These are phyloP conservation scores for Tenebrosternarchus preto DNA, from an alignment of 2,113 vertebrate genomes.

Conservation along the genomic window DNA sequence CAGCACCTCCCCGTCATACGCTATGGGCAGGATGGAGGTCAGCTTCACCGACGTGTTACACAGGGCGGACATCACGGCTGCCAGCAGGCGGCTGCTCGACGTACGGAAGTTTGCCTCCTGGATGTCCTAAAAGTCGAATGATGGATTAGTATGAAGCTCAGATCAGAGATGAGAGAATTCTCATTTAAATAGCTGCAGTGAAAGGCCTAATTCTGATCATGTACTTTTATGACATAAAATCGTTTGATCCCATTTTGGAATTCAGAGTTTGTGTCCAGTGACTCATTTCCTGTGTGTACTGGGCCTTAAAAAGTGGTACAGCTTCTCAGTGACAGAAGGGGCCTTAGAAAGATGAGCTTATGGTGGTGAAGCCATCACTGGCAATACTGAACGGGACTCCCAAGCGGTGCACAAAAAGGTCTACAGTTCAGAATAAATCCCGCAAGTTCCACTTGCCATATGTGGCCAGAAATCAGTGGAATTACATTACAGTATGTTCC, in stretches of 20 bases:
- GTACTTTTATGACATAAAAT: background rate
- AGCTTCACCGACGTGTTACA: constrained; percentile 96
- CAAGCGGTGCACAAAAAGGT: background rate
- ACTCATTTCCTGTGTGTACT: background rate
- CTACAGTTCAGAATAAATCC: background rate
- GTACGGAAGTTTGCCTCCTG: constrained; percentile 98
- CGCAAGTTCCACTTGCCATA: background rate
- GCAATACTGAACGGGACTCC: background rate
- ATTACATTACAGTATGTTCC: background rate
- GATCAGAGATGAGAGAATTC: background rate
- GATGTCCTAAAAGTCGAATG: constrained; percentile 81
- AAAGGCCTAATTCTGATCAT: background rate
- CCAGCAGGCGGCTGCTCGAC: constrained; percentile 92
- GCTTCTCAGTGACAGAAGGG: background rate
- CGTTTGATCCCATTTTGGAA: background rate
- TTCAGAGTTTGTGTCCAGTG: constrained; percentile 15
- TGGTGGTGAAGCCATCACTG: no score
- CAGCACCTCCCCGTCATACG: constrained; percentile 92
- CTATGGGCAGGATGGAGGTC: constrained; percentile 96
- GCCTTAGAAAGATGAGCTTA: background rate
- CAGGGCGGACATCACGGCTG: constrained; percentile 97
- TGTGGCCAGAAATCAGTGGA: background rate
- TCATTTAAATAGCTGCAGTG: background rate
- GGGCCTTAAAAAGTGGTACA: constrained; percentile 4
- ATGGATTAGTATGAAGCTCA: background rate